Percentiles rank a stretch among this genome's conserved stretches.
phyloP scores from a whole-genome alignment of 2,797 vertebrate species.

The Merluccius polli region DNA sequence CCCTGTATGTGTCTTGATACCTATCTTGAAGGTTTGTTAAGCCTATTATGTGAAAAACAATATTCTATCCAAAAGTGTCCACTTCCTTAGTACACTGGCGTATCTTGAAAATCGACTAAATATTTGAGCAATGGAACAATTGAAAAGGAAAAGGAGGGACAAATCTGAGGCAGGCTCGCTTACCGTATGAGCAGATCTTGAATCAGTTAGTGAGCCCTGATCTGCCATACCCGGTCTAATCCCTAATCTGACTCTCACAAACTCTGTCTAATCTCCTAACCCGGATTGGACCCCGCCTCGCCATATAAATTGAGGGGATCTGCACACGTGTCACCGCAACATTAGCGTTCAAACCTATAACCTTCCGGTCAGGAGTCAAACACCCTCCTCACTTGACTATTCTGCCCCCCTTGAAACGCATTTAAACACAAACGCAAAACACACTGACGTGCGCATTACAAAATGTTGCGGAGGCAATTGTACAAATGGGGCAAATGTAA shows the following conservation, averaged over 20 bases:
- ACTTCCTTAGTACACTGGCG: background rate
- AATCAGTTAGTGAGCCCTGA: slow-evolving; percentile 20
- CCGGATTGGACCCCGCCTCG: slow-evolving; percentile 27
- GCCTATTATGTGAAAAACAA: background rate
- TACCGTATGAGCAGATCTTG: slow-evolving; percentile 13
- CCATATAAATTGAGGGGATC: slow-evolving; percentile 17
- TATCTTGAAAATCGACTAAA: too few relatives aligned
- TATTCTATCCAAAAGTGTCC: background rate
- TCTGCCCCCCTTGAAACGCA: background rate
- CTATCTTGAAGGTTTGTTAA: background rate
- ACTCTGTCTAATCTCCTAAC: slow-evolving; percentile 26
- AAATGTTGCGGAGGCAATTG: background rate
- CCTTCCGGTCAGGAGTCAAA: background rate
- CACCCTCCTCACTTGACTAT: background rate
- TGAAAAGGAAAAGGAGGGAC: background rate
- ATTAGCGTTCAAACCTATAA: background rate
- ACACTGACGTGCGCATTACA: background rate
- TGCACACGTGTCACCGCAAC: background rate
- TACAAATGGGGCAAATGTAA: background rate
- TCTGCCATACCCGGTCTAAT: slow-evolving; percentile 18
- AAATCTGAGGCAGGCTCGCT: background rate
- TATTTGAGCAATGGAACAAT: background rate
- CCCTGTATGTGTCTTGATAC: too few relatives aligned
- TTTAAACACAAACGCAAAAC: background rate
- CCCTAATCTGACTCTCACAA: slow-evolving; percentile 38